phyloP scores from a whole-genome alignment of 2,888 invertebrate species.

The Ennomos fuscantarius region DNA sequence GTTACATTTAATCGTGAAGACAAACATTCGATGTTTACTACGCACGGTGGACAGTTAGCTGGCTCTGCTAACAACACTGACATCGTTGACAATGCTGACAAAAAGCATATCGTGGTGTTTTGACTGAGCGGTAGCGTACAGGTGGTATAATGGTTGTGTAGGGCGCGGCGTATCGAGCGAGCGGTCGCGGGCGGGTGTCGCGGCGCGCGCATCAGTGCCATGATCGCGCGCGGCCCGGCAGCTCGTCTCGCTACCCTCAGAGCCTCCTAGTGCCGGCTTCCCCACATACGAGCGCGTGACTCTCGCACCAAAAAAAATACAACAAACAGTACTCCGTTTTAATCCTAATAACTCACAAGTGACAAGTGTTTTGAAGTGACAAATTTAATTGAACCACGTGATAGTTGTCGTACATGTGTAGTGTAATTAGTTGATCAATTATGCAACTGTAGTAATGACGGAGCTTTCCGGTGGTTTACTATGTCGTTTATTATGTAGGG shows the following conservation, averaged over 20 bases:
- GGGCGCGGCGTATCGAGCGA: conserved; percentile 75
- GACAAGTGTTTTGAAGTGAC: conserved; percentile 40
- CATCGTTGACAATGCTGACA: conserved; percentile 40
- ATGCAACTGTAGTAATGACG: conserved; percentile 51
- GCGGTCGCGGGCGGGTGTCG: conserved; percentile 55
- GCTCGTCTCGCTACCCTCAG: conserved; percentile 53
- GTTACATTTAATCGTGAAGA: conserved; percentile 31
- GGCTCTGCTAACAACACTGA: conserved; percentile 15
- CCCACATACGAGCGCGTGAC: conserved; percentile 58
- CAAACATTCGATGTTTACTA: conserved; percentile 32
- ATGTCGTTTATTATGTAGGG: conserved; percentile 23
- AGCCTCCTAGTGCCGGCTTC: conserved; percentile 38
- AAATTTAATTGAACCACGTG: conserved; percentile 52
- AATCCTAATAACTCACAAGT: conserved; percentile 33
- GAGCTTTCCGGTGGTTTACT: conserved; percentile 25
- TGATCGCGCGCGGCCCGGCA: conserved; percentile 61
- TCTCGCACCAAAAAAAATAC: conserved; percentile 43
- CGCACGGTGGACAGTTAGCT: conserved; percentile 20
- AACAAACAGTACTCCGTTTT: conserved; percentile 15
- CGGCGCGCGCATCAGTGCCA: conserved; percentile 71
- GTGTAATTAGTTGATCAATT: conserved; percentile 67
- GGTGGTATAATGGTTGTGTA: conserved; percentile 74
- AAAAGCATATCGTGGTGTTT: conserved; percentile 73
- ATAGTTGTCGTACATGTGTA: conserved; percentile 40
- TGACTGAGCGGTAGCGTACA: conserved; percentile 73